Percentiles rank a stretch among this genome's conserved stretches.
phyloP scores from a whole-genome alignment of 2,113 vertebrate genomes.

The Orthonyx spaldingii region DNA sequence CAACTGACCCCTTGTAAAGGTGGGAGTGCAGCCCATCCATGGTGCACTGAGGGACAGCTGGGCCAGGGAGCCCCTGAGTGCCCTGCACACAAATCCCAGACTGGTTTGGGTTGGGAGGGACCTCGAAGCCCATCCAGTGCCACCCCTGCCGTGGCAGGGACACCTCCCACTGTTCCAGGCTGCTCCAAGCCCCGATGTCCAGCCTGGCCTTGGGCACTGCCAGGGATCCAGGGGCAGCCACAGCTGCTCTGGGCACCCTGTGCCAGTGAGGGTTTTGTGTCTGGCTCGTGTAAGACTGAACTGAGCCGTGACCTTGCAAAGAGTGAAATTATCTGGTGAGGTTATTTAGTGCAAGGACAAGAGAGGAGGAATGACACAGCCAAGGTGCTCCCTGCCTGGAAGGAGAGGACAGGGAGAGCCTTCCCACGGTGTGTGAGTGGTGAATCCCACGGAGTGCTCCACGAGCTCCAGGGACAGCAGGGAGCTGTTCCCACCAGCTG shows the following conservation, averaged over 20 bases:
- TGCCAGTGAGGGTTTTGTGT: not conserved
- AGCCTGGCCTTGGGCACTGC: not conserved
- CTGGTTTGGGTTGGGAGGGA: fast-evolving
- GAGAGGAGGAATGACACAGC: fast-evolving
- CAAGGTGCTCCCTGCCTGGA: fast-evolving
- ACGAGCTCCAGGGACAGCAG: not conserved
- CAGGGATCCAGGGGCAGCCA: not conserved
- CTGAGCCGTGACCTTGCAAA: not conserved
- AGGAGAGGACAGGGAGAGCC: not conserved
- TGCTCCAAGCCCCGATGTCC: not conserved
- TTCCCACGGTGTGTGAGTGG: fast-evolving
- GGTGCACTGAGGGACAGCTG: not conserved
- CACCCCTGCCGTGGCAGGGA: not conserved
- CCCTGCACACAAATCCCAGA: not conserved
- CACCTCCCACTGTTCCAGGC: not conserved
- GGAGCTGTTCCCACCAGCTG: not conserved
- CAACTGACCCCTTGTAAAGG: fast-evolving
- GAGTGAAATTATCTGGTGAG: fast-evolving
- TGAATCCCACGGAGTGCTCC: fast-evolving
- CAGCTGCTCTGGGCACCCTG: not conserved
- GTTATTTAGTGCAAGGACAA: not conserved
- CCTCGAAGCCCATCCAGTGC: fast-evolving
- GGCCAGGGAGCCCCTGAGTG: not conserved
- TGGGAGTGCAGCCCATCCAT: fast-evolving
- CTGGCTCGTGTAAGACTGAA: not conserved